Conservation (phyloP, 1,140 invertebrate species). For the Nebria ingens region DNA sequence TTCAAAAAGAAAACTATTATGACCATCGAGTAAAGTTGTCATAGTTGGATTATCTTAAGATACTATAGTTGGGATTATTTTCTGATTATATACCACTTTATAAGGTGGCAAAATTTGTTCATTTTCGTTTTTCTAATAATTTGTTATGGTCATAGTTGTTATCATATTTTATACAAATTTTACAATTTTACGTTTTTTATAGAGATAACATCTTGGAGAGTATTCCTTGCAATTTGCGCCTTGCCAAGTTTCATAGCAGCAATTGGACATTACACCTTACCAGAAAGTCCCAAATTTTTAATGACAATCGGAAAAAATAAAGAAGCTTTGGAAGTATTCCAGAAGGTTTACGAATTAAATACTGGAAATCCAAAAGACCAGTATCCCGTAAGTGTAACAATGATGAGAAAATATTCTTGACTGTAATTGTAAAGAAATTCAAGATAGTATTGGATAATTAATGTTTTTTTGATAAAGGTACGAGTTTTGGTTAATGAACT, state of each 20-base stretch:
- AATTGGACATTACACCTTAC: slow-evolving; percentile 48
- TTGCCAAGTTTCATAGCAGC: slow-evolving; percentile 52
- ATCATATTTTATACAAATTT: no score
- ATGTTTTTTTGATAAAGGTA: slow-evolving; percentile 12
- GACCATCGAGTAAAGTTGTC: no score
- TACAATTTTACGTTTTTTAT: slow-evolving; percentile 16
- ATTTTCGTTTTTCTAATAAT: no score
- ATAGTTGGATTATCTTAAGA: no score
- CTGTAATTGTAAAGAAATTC: no score
- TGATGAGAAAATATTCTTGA: not conserved
- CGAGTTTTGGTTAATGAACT: slow-evolving; percentile 22
- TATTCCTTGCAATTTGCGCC: slow-evolving; percentile 53
- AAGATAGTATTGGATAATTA: not conserved
- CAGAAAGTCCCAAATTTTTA: slow-evolving; percentile 74
- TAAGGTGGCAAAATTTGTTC: no score
- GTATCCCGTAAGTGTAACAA: slow-evolving; percentile 44
- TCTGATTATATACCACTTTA: no score
- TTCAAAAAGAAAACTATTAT: no score
- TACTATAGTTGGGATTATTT: no score
- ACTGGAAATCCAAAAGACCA: slow-evolving; percentile 44
- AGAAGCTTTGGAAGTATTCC: slow-evolving; percentile 51
- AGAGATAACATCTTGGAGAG: slow-evolving; percentile 57
- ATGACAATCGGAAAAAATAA: slow-evolving; percentile 59
- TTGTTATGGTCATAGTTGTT: no score
- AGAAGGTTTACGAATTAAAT: slow-evolving; percentile 48